Base-by-base conservation (phyloP, 1,140 invertebrate genomes). In the Asbolus verrucosus region DNA sequence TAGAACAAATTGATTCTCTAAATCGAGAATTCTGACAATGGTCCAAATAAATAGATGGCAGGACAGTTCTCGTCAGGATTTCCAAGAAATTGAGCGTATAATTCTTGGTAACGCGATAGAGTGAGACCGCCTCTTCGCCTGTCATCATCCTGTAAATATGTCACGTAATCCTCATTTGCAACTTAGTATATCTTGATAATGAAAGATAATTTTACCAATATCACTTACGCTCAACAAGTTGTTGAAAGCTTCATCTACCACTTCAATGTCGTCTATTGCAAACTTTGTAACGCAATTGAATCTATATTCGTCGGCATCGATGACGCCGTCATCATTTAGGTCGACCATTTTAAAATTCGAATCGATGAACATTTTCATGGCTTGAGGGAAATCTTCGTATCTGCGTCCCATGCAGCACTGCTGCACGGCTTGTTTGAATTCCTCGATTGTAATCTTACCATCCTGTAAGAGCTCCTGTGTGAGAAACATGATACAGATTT, bases 341-440 rank as follows among this genome's bases (percentile, higher is more conserved):
- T 94, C 92, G 19, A 93, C 87, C 81, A 92, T 86, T 74, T 88
- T 90, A 78, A 93, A 94, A 79, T 92, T 91, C 41, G 88, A 88
- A 76, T 92, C 91, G 76, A 94, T 94, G 76, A 94, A 93, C 79
- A 91, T 89, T 76, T 89, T 92, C 88, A 92, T 90, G 0, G 90
- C 89, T 78, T 89, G 82, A 1, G 92, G 92, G 79, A 94, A 93
- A 50, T 93, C 90, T n/a, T 87, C 85, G 74, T 91, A 94, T 63
- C 85, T 85, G 77, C 88, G 87, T 1, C 92, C 92, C n/a, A 92
- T 84, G 76, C 92, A 94, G 67, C 88, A 91, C 76, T 89, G 91
- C 79, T 92, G 88, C 0, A 94, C 91, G 1, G 92, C 92, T 71
- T 87, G 85, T 80, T 93, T 93, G 81, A 94, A 94, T 77, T 94